Evolutionary conservation across 1,140 invertebrate species (phyloP), one percentile per base, ranked within the genome.

Genomic region (Asobara japonica): DNA sequence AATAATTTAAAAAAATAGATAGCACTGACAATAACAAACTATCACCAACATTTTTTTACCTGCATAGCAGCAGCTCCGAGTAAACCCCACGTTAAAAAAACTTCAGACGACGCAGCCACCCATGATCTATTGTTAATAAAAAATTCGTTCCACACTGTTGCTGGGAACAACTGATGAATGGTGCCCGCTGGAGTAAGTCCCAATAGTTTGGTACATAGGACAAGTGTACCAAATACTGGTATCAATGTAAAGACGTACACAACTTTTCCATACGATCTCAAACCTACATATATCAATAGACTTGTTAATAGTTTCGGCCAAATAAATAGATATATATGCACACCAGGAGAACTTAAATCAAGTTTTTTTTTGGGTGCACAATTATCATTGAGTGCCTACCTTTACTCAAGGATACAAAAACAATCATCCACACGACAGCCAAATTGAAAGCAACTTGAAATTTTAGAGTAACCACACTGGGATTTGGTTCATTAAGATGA

Each of bases 361-460:
- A n/a, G n/a, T n/a, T n/a, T n/a, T n/a, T n/a, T n/a, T n/a, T n/a
- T n/a, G n/a, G n/a, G n/a, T n/a, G n/a, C n/a, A n/a, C n/a, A n/a
- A n/a, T n/a, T n/a, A n/a, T n/a, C n/a, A n/a, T n/a, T 16, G 13
- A 71, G 25, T 27, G 45, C 13, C 18, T 73, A 91, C 91, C 95
- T 92, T 96, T 96, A 82, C 94, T 95, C 2, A 97, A 88, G n/a
- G 93, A 92, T 8, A 97, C 90, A 79, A 96, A 97, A 10, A 96
- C 92, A 33, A 95, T 92, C 89, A 95, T 93, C 96, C 96, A 97
- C 13, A 97, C 92, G 3, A 97, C 92, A 1, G 94, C 94, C 79
- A 97, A 89, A 84, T 97, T 96, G 84, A 97, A 96, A 2, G 94
- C 94, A 65, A 96, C 90, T 88, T 97, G 94, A 84, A 96, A 95